These are phyloP conservation scores for Leptinotarsa haldemani DNA, from an alignment of 2,888 invertebrate genomes.

Conservation along the genomic window DNA sequence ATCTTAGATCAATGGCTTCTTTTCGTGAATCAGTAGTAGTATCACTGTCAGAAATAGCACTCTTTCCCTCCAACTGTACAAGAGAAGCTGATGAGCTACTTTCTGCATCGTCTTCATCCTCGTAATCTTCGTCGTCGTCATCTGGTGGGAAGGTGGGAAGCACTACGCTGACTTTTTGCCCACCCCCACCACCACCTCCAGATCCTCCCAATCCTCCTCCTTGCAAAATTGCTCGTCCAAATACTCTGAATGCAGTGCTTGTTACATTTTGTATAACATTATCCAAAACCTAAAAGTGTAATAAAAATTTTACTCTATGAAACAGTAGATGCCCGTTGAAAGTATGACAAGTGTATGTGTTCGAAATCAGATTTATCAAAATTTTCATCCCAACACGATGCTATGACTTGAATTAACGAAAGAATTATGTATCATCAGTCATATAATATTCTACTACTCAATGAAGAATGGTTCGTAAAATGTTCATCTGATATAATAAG, in stretches of 20 bases:
- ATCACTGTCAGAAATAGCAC: slow-evolving; percentile 5
- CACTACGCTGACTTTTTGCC: slow-evolving; percentile 72
- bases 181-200: slow-evolving; percentile 66
- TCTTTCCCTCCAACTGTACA: not conserved
- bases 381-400: too few relatives aligned
- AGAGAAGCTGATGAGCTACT: slow-evolving; percentile 24
- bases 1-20: not conserved
- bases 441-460: too few relatives aligned
- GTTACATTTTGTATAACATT: slow-evolving; percentile 81
- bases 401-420: too few relatives aligned
- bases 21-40: not conserved
- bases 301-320: not conserved
- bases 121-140: slow-evolving; percentile 73
- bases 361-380: too few relatives aligned
- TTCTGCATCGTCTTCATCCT: slow-evolving; percentile 60
- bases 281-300: slow-evolving; percentile 74
- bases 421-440: too few relatives aligned
- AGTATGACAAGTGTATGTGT: too few relatives aligned
- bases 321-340: too few relatives aligned
- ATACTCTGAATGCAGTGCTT: slow-evolving; percentile 77
- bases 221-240: slow-evolving; percentile 80
- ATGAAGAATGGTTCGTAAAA: too few relatives aligned
- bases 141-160: slow-evolving; percentile 77
- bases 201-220: slow-evolving; percentile 70
- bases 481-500: too few relatives aligned